Percentiles rank a stretch among this genome's conserved stretches.
These are phyloP conservation scores for Standfussiana lucernea DNA, from an alignment of 2,888 invertebrate genomes.

Conservation along the genomic window DNA sequence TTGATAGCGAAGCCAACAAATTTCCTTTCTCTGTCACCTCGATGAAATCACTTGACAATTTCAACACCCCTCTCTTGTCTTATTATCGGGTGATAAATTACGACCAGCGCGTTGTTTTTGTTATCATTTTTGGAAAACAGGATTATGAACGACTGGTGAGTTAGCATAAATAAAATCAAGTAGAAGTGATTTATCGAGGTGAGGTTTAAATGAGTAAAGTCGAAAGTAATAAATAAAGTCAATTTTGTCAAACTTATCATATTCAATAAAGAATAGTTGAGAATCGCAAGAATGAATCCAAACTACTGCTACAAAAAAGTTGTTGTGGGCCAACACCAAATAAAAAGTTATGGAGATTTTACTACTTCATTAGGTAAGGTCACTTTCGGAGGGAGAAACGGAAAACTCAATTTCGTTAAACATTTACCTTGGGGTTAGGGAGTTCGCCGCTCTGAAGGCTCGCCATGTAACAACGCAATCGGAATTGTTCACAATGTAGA, in stretches of 20 bases:
- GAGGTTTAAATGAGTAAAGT: conserved; percentile 27
- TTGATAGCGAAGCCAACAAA: conserved; percentile 83
- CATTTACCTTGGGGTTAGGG: conserved; percentile 98
- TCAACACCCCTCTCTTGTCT: conserved; percentile 71
- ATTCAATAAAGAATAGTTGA: conserved; percentile 45
- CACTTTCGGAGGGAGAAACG: conserved; percentile 47
- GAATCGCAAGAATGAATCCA: conserved; percentile 38
- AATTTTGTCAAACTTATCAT: conserved; percentile 43
- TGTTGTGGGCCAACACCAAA: conserved; percentile 49
- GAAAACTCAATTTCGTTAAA: conserved; percentile 53
- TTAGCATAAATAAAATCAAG: conserved; percentile 39
- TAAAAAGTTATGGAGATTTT: conserved; percentile 66
- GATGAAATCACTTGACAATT: conserved; percentile 80
- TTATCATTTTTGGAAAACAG: conserved; percentile 50
- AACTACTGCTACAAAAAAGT: conserved; percentile 52
- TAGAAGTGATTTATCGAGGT: conserved; percentile 39
- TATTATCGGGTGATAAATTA: conserved; percentile 76
- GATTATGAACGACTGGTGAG: conserved; percentile 47
- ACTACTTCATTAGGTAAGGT: conserved; percentile 67
- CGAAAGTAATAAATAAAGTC: conserved; percentile 50
- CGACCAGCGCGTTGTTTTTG: conserved; percentile 61
- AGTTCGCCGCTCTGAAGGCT: conserved; percentile 98
- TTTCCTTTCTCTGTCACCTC: conserved; percentile 78
- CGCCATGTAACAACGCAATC: conserved; percentile 98
- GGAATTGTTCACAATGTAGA: conserved; percentile 98